phyloP scores from a whole-genome alignment of 2,113 vertebrate genomes.

The Brachyistius frenatus region DNA sequence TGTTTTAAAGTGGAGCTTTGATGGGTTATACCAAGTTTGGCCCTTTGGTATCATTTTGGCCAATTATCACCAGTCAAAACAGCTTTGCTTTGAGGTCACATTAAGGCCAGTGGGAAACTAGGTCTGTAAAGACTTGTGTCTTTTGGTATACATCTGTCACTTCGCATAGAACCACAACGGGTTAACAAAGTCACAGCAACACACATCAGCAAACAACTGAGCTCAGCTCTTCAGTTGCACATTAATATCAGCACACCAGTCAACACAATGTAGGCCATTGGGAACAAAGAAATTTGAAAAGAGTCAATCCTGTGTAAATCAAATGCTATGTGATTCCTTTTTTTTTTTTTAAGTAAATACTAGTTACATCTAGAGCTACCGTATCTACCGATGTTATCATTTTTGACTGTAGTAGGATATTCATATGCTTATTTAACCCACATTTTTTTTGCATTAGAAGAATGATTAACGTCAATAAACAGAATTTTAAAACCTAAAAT shows the following conservation, averaged over 20 bases:
- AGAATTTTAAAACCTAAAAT: too few species aligned
- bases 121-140: conserved; percentile 59
- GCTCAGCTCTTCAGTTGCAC: conserved; percentile 44
- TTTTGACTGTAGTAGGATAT: too few species aligned
- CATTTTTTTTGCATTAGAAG: too few species aligned
- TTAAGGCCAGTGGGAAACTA: conserved; percentile 66
- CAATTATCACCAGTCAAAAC: conserved; percentile 36
- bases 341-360: neutral
- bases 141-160: conserved; percentile 79
- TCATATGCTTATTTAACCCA: neutral
- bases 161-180: conserved; percentile 51
- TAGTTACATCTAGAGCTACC: neutral
- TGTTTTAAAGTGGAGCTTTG: too few species aligned
- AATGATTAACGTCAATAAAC: too few species aligned
- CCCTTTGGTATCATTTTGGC: neutral
- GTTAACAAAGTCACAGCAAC: conserved; percentile 63
- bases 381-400: too few species aligned
- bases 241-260: conserved; percentile 56
- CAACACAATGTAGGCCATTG: conserved; percentile 65
- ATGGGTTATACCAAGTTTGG: neutral
- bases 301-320: too few species aligned
- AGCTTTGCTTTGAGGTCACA: conserved; percentile 52
- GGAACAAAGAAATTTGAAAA: neutral
- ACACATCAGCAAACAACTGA: conserved; percentile 57
- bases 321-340: conserved; percentile 14